Conservation (phyloP, 2,113 vertebrate genomes). For the Chlamydotis undulata region DNA sequence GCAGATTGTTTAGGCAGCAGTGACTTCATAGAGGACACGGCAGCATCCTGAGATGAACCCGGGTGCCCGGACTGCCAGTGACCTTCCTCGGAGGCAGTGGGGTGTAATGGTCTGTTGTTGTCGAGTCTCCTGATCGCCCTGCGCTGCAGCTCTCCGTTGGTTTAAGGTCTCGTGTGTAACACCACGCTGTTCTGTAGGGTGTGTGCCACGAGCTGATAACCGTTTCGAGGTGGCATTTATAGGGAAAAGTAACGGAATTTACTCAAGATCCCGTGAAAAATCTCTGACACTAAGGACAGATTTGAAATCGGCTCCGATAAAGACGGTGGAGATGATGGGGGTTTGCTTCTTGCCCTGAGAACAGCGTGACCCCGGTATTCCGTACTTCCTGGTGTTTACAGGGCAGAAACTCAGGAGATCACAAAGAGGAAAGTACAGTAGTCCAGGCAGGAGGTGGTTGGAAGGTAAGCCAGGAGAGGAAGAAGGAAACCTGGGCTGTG, state of each 20-base stretch:
- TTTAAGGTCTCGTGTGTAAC: not conserved
- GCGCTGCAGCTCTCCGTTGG: not conserved
- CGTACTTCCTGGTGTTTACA: not conserved
- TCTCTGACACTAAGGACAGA: rapidly evolving
- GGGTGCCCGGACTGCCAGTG: rapidly evolving
- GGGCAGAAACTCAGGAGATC: not conserved
- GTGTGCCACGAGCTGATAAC: rapidly evolving
- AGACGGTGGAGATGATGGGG: not conserved
- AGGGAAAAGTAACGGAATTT: not conserved
- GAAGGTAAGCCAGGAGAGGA: not conserved
- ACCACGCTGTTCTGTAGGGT: rapidly evolving
- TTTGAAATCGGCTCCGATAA: rapidly evolving
- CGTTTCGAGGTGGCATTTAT: rapidly evolving
- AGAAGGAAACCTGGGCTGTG: not conserved
- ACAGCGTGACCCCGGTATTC: rapidly evolving
- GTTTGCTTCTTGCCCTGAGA: not conserved
- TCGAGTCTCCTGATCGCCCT: not conserved
- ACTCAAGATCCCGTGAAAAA: not conserved
- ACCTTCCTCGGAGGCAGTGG: not conserved
- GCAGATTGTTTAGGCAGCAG: rapidly evolving
- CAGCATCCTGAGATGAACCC: not conserved
- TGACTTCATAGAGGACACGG: rapidly evolving
- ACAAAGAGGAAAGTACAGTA: not conserved
- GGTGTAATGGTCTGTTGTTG: rapidly evolving
- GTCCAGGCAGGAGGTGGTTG: not conserved